A percentile compares a stretch with the other conserved stretches of the same genome.
Conservation (phyloP, 2,888 invertebrate species). For the Harmothoe impar region DNA sequence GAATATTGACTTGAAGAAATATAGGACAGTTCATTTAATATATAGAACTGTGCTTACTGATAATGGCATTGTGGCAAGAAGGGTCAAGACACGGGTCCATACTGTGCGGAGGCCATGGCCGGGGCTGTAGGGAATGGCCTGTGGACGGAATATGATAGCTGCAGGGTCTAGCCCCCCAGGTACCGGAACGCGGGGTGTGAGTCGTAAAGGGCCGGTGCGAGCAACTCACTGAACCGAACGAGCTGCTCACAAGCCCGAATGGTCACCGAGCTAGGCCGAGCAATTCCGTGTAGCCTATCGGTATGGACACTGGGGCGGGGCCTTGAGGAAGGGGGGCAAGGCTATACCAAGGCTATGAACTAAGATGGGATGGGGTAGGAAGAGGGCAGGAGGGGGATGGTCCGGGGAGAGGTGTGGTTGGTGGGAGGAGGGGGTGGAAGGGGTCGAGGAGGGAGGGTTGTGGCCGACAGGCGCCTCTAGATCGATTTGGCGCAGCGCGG, state of each 20-base stretch:
- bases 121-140: no score
- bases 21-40: no score
- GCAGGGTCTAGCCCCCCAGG: no score
- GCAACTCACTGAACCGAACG: slow-evolving; percentile 11
- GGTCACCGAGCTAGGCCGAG: neutral
- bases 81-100: no score
- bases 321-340: neutral
- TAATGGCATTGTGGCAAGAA: no score
- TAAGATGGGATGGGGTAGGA: neutral
- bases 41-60: no score
- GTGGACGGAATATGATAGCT: no score
- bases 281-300: neutral
- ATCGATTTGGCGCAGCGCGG: slow-evolving; percentile 5
- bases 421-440: neutral
- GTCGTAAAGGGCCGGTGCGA: neutral
- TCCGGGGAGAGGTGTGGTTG: neutral
- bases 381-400: neutral
- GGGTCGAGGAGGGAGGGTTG: neutral
- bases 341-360: neutral
- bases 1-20: no score
- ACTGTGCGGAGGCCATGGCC: no score
- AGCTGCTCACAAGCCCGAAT: neutral
- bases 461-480: neutral
- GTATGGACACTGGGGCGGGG: neutral
- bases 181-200: neutral